Evolutionary conservation across 2,113 vertebrate species (phyloP).

Genomic region (Oreochromis aureus): DNA sequence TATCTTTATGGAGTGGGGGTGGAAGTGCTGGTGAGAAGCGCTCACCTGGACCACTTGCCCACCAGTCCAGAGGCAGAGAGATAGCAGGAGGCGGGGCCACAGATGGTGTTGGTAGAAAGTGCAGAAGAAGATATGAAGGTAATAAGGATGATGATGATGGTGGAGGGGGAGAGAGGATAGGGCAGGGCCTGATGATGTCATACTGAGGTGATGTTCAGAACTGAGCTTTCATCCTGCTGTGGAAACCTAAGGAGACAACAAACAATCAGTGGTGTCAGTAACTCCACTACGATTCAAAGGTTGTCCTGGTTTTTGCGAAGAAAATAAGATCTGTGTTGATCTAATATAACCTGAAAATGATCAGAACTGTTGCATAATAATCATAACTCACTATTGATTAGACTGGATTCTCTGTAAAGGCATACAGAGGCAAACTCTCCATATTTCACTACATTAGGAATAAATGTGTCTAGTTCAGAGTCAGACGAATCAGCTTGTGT

Average conservation of each 20-base stretch:
- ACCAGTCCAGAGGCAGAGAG: slow-evolving; percentile 41
- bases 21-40: slow-evolving; percentile 64
- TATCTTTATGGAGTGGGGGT: slow-evolving; percentile 82
- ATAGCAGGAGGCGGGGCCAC: slow-evolving; percentile 49
- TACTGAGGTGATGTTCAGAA: slow-evolving; percentile 23
- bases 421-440: not conserved
- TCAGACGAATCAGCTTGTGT: not conserved
- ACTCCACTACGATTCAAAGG: not conserved
- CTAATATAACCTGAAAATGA: not conserved
- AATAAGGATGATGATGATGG: not conserved
- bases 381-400: not conserved
- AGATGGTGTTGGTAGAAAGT: not conserved
- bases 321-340: not conserved
- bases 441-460: not conserved
- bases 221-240: slow-evolving; percentile 42
- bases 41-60: not conserved
- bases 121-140: not conserved
- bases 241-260: slow-evolving; percentile 26
- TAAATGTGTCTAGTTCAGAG: not conserved
- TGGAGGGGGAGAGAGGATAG: not conserved
- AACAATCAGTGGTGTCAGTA: not conserved
- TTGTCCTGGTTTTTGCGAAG: not conserved
- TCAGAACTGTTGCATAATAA: not conserved
- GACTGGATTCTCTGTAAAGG: not conserved
- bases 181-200: slow-evolving; percentile 40